These are phyloP conservation scores for Xanthorhoe designata DNA, from an alignment of 2,888 invertebrate species.

Conservation along the genomic window DNA sequence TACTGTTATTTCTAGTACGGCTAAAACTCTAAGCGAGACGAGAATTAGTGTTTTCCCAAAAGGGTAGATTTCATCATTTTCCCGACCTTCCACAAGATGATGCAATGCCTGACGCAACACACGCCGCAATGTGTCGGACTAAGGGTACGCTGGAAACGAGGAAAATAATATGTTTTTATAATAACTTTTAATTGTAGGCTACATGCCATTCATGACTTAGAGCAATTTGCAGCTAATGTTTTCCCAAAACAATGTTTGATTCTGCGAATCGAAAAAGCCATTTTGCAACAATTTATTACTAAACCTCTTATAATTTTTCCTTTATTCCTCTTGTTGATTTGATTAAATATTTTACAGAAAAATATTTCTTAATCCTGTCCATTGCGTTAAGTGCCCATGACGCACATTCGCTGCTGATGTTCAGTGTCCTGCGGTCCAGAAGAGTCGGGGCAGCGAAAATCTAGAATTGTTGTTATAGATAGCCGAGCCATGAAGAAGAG, in stretches of 20 bases:
- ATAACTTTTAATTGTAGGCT: neutral
- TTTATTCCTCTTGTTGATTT: too few species aligned
- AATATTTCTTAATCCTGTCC: too few species aligned
- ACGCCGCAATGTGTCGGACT: neutral
- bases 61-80: conserved; percentile 1
- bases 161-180: conserved; percentile 10
- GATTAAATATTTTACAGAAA: neutral
- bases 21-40: too few species aligned
- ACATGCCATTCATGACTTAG: neutral
- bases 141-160: neutral
- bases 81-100: conserved; percentile 10
- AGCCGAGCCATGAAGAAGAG: too few species aligned
- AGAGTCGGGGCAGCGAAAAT: too few species aligned
- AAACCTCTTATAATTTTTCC: neutral
- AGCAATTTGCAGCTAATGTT: neutral
- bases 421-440: too few species aligned
- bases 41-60: too few species aligned
- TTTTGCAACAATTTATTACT: neutral
- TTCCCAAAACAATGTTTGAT: neutral
- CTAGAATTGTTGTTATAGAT: too few species aligned
- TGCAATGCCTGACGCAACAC: conserved; percentile 17
- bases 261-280: neutral
- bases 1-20: too few species aligned
- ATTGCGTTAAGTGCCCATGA: too few species aligned
- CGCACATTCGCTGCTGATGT: too few species aligned